Conservation (phyloP, 2,797 vertebrate species). For the Sebastolobus alascanus region DNA sequence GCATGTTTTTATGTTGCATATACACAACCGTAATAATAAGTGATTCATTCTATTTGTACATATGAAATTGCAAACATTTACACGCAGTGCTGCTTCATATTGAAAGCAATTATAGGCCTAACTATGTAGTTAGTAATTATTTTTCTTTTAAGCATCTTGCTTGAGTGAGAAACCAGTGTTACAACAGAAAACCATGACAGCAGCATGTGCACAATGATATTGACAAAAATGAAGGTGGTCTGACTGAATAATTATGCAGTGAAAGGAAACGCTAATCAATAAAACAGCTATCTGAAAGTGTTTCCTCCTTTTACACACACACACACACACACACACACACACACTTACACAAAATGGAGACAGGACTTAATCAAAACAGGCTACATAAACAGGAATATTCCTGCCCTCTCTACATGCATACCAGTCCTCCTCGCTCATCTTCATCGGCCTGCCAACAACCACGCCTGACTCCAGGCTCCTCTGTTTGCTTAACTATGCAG, state of each 20-base stretch:
- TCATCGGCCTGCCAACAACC: slow-evolving; percentile 12
- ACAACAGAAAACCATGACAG: slow-evolving; percentile 23
- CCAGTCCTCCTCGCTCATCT: slow-evolving; percentile 41
- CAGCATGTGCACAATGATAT: slow-evolving; percentile 25
- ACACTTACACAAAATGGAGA: slow-evolving; percentile 13
- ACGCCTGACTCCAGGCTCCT: slow-evolving; percentile 51
- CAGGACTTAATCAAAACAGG: slow-evolving; percentile 49
- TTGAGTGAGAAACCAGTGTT: neutral
- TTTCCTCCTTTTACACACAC: slow-evolving; percentile 25
- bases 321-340: slow-evolving; percentile 22
- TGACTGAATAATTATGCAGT: slow-evolving; percentile 44
- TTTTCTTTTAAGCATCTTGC: neutral
- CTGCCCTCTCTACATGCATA: slow-evolving; percentile 4
- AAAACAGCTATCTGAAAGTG: slow-evolving; percentile 45
- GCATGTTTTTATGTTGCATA: neutral
- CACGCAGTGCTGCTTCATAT: neutral
- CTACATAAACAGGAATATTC: slow-evolving; percentile 37
- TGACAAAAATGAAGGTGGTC: slow-evolving; percentile 27
- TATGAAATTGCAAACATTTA: slow-evolving; percentile 8
- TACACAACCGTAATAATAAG: neutral
- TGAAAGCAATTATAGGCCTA: neutral
- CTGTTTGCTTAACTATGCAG: slow-evolving; percentile 73
- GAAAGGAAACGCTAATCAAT: slow-evolving; percentile 58
- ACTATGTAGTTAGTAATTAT: neutral
- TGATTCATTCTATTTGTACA: neutral